Evolutionary conservation across 2,888 invertebrate species (phyloP).

Genomic region (Griposia aprilina): DNA sequence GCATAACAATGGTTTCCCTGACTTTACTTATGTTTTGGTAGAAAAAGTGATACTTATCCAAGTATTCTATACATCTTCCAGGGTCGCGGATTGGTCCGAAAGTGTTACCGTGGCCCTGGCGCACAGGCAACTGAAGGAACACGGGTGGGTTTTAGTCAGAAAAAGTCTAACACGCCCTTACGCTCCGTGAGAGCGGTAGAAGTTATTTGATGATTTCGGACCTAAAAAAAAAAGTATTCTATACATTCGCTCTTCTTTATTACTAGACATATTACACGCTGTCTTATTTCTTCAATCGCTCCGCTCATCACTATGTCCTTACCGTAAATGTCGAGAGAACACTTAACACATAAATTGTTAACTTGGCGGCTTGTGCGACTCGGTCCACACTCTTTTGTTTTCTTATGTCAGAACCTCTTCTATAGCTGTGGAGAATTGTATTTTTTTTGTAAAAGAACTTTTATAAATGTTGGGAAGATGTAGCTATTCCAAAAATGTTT

Average conservation of each 20-base stretch:
- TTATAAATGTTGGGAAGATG: neutral
- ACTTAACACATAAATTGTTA: constrained; percentile 68
- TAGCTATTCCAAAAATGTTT: neutral
- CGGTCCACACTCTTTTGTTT: constrained; percentile 42
- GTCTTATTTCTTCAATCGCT: constrained; percentile 11
- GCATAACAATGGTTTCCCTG: no score
- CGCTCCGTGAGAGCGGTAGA: no score
- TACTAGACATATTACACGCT: neutral
- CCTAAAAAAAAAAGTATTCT: no score
- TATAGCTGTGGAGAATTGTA: neutral
- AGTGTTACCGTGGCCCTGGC: no score
- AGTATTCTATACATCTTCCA: no score
- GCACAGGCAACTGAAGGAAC: no score
- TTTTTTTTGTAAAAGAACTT: constrained; percentile 4
- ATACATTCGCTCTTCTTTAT: neutral
- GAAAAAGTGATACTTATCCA: no score
- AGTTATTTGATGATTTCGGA: no score
- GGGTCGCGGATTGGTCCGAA: no score
- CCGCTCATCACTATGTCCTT: neutral
- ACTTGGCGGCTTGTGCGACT: constrained; percentile 51
- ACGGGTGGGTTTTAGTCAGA: no score
- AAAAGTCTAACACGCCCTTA: no score
- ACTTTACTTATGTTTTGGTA: no score
- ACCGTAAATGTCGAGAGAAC: constrained; percentile 38
- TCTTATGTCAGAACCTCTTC: constrained; percentile 2